Evolutionary conservation across 1,140 invertebrate species (phyloP).

Genomic region (Anastatus disparis): DNA sequence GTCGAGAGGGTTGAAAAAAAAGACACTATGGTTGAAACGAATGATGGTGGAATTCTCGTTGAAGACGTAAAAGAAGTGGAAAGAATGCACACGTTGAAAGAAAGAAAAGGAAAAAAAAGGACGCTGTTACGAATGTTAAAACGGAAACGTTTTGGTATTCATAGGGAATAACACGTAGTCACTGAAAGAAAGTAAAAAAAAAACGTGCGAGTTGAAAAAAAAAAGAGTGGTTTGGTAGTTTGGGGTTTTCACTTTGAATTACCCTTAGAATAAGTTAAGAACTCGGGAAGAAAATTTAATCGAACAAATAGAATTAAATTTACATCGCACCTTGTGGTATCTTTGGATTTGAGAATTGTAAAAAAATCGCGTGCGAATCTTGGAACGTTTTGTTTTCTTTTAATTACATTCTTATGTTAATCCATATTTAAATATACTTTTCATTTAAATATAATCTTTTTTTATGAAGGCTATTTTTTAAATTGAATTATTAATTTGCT

Average conservation of each 20-base stretch:
- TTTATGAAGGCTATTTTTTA: no score
- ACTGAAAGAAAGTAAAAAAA: background rate
- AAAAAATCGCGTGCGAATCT: no score
- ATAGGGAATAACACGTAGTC: background rate
- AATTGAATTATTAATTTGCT: no score
- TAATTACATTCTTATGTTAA: no score
- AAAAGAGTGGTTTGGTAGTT: no score
- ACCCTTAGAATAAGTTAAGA: background rate
- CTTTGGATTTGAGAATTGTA: no score
- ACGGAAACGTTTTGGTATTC: constrained; percentile 14
- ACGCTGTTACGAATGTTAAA: background rate
- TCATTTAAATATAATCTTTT: no score
- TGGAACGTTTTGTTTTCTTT: no score
- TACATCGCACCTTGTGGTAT: background rate
- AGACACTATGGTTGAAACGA: background rate
- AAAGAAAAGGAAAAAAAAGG: no score
- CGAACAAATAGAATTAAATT: no score
- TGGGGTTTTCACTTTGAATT: background rate
- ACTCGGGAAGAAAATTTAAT: background rate
- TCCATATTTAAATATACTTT: no score
- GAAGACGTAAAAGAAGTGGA: background rate
- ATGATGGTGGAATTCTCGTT: background rate
- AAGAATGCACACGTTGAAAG: background rate
- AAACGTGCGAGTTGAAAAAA: no score
- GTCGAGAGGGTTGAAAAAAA: background rate